These are phyloP conservation scores for Ondatra zibethicus DNA, from an alignment of 2,113 vertebrate genomes.

Conservation along the genomic window DNA sequence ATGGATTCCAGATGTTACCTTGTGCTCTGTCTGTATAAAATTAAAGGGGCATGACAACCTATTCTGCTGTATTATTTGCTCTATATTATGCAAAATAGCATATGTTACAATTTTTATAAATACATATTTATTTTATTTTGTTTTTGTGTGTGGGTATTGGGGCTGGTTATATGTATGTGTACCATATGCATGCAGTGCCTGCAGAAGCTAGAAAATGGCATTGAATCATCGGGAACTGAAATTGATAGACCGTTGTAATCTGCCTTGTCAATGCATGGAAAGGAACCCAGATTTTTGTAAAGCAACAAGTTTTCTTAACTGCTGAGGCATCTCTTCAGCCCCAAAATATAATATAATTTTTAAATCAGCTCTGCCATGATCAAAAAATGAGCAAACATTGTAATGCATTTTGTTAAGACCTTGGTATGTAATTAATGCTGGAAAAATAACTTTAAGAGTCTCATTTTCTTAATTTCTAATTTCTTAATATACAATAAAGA, in stretches of 20 bases:
- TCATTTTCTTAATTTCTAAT: not conserved
- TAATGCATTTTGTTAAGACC: slow-evolving; percentile 2
- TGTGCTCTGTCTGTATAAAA: not conserved
- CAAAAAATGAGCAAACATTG: not conserved
- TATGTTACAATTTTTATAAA: not conserved
- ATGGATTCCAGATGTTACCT: not conserved
- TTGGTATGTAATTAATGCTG: not conserved
- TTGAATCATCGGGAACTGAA: not conserved
- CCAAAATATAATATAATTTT: not conserved
- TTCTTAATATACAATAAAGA: not conserved
- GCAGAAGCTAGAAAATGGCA: not conserved
- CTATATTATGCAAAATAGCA: not conserved
- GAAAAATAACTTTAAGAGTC: not conserved
- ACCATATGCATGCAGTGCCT: not conserved
- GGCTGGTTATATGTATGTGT: not conserved
- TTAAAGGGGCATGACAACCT: not conserved
- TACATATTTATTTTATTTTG: not conserved
- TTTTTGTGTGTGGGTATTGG: not conserved
- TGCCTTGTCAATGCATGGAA: not conserved
- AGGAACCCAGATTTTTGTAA: not conserved
- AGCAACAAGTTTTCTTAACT: not conserved
- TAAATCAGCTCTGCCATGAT: not conserved
- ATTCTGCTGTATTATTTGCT: not conserved
- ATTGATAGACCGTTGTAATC: not conserved
- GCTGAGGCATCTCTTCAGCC: not conserved